Evolutionary conservation across 1,140 invertebrate genomes (phyloP).

Genomic region (Dysdera silvatica): DNA sequence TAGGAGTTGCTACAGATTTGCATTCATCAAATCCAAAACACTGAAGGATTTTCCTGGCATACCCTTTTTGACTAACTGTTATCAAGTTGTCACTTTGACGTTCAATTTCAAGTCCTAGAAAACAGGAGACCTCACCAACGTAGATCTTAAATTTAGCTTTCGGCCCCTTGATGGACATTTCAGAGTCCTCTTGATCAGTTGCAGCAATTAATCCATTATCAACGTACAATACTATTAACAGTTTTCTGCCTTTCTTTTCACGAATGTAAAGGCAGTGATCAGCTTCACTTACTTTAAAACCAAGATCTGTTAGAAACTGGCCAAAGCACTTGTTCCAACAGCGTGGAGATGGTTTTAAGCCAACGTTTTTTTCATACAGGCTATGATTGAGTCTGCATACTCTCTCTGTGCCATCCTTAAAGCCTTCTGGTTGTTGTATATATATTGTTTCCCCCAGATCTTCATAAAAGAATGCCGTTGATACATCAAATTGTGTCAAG

Average conservation of each 20-base stretch:
- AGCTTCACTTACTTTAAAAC: background rate
- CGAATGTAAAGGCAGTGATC: slow-evolving; percentile 25
- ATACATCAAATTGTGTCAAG: slow-evolving; percentile 3
- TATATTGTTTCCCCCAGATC: slow-evolving; percentile 44
- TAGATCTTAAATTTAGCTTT: slow-evolving; percentile 13
- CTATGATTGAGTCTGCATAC: slow-evolving; percentile 38
- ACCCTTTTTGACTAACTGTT: slow-evolving; percentile 12
- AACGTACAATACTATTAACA: slow-evolving; percentile 17
- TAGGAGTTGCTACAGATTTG: slow-evolving; percentile 28
- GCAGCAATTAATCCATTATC: slow-evolving; percentile 26
- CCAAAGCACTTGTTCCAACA: slow-evolving; percentile 40
- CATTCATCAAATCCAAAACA: slow-evolving; percentile 28
- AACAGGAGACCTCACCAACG: background rate
- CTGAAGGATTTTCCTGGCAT: slow-evolving; percentile 17
- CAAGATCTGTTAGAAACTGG: background rate
- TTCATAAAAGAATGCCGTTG: slow-evolving; percentile 36
- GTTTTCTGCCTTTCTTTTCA: background rate
- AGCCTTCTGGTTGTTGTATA: slow-evolving; percentile 44
- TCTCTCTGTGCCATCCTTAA: slow-evolving; percentile 30
- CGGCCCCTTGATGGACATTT: background rate
- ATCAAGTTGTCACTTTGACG: background rate
- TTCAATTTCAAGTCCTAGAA: slow-evolving; percentile 23
- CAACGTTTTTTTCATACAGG: slow-evolving; percentile 45
- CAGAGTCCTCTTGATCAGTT: background rate
- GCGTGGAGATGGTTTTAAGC: slow-evolving; percentile 43